Evolutionary conservation across 2,888 invertebrate genomes (phyloP), one percentile per base, ranked within the genome.

Genomic region (Synanthedon vespiformis): DNA sequence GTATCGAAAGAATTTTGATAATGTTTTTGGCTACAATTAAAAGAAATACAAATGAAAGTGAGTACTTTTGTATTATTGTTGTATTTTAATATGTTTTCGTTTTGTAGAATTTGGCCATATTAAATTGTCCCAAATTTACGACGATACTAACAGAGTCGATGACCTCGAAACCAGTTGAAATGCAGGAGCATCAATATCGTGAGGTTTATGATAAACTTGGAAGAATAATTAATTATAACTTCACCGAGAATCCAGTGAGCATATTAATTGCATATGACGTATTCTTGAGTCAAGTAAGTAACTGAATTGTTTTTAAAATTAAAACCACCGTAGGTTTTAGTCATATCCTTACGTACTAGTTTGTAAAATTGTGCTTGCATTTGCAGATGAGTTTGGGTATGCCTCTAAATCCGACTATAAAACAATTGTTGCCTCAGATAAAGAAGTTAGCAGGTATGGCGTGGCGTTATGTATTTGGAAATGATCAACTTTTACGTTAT

Each of bases 381-480:
- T 34, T 34, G 34, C 34, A 44, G 51, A 47, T 27, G 11, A 51
- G 48, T 27, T 14, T 50, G 11, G 50, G 44, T n/a, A 12, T 48
- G 6, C 40, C 53, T n/a, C 44, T 55, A n/a, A 44, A 50, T 2
- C 14, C 34, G 40, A 48, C 51, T 4, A 52, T 55, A 41, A 34
- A 56, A 22, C 44, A 53, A 44, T 41, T 56, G 22, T 53, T 54
- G 52, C 54, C 56, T 1, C 49, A 53, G 44, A 53, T 56, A 12
- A 50, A 55, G 22, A 47, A 27, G 4, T 54, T 53, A 1, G 52
- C 54, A 1, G 54, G 49, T 10, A 49, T 22, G 11, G 53, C 54
- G 1, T 53, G 50, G n/a, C 51, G 51, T 40, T 13, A 53, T 1
- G 1, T 55, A 13, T 55, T 49, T 40, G 56, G 54, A 5, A 49